Evolutionary conservation across 2,797 vertebrate species (phyloP).

Genomic region (Adelosebastes latens): DNA sequence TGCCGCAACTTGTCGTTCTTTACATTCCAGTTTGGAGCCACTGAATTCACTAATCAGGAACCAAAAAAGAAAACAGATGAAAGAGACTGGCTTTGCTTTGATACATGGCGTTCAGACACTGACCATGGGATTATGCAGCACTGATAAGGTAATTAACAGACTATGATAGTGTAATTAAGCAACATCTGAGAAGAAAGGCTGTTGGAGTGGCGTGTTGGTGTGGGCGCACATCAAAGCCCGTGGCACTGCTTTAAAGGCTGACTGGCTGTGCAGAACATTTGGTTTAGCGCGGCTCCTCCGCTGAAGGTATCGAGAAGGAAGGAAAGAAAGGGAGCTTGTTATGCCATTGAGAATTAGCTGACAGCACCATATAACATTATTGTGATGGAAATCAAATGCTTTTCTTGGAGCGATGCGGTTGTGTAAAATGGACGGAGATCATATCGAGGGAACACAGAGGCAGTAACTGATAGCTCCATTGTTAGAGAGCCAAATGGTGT

Average conservation of each 20-base stretch:
- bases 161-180: conserved; percentile 82
- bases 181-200: conserved; percentile 77
- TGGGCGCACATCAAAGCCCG: conserved; percentile 72
- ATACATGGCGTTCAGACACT: conserved; percentile 66
- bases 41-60: conserved; percentile 61
- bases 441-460: conserved; percentile 68
- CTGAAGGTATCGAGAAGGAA: conserved; percentile 20
- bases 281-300: conserved; percentile 40
- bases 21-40: neutral
- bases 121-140: conserved; percentile 74
- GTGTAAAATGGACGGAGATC: conserved; percentile 66
- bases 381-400: conserved; percentile 82
- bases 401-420: conserved; percentile 50
- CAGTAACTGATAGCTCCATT: conserved; percentile 75
- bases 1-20: neutral
- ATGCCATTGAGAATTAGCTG: conserved; percentile 85
- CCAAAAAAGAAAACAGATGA: conserved; percentile 56
- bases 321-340: conserved; percentile 68
- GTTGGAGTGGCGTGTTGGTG: conserved; percentile 64
- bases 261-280: conserved; percentile 68
- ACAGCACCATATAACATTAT: conserved; percentile 82
- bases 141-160: conserved; percentile 78
- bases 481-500: conserved; percentile 64
- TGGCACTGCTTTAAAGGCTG: conserved; percentile 67
- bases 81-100: conserved; percentile 68